Evolutionary conservation across 2,888 invertebrate genomes (phyloP), one percentile per base, ranked within the genome.

Genomic region (Nomada fucata): DNA sequence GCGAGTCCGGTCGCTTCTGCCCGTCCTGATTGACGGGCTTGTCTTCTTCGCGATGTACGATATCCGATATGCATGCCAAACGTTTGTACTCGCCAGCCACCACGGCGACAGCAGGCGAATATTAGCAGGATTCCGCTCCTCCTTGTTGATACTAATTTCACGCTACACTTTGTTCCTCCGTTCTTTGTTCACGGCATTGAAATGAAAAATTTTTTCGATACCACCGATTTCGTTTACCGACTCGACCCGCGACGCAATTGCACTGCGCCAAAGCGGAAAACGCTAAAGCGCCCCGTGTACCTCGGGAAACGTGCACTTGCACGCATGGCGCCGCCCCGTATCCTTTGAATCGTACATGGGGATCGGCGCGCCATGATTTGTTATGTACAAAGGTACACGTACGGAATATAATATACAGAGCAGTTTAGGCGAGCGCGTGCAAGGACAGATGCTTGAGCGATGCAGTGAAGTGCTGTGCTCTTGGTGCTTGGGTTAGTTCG

Each of bases 381-480:
- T 81, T 87, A 83, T 88, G 83, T 86, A 88, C 86, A 88, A 83
- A 61, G 85, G 86, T 85, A 81, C 74, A 80, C 67, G 81, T 77
- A 88, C 68, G 77, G 68, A 76, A 80, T 80, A 77, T 84, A 86
- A 82, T 88, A 88, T 79, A 80, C 80, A 89, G 90, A 90, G 89
- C 90, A 81, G 85, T 85, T 70, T 89, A 91, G 91, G 91, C 89
- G 88, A 91, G 91, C 92, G 91, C 92, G 93, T 93, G 93, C 93
- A 93, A 85, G 91, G 92, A 91, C 87, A 88, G 90, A 92, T 93
- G 93, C 93, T 92, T 90, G 91, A 93, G 93, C 93, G 90, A 92
- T 93, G 93, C 92, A 91, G 92, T 92, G 91, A 92, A 87, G 91
- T 92, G 92, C 92, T 90, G 92, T 92, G 92, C 92, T 91, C 92